Conservation (phyloP, 2,113 vertebrate species). For the Meleagris gallopavo region DNA sequence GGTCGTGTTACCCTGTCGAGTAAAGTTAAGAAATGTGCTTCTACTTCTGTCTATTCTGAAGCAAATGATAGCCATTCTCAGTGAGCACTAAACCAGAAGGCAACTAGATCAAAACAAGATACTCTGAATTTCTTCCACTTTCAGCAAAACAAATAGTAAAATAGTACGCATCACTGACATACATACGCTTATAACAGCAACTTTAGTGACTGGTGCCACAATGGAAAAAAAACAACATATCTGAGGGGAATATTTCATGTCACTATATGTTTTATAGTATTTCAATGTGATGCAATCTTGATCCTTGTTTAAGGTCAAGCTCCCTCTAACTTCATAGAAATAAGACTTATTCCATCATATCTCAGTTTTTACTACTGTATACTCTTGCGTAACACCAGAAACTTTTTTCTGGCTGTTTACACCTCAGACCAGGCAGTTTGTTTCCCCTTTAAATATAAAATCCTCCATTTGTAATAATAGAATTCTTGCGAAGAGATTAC, state of each 20-base stretch:
- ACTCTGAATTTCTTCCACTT: slow-evolving; percentile 26
- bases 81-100: not conserved
- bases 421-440: not conserved
- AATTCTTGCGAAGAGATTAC: not conserved
- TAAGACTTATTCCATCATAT: not conserved
- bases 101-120: not conserved
- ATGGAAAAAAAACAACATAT: not conserved
- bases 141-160: not conserved
- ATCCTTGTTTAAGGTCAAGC: not conserved
- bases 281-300: not conserved
- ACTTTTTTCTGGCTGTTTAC: not conserved
- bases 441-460: not conserved
- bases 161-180: not conserved
- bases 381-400: not conserved
- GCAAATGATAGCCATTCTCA: not conserved
- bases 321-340: not conserved
- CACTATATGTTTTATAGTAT: not conserved
- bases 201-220: not conserved
- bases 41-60: not conserved
- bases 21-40: not conserved
- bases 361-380: not conserved
- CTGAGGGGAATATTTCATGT: not conserved
- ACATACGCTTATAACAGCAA: slow-evolving; percentile 1
- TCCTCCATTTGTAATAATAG: not conserved
- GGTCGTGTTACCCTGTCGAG: not conserved